Percentiles rank a stretch among this genome's conserved stretches.
Evolutionary conservation across 1,140 invertebrate genomes (phyloP).

Genomic region (Drosophila parvula): DNA sequence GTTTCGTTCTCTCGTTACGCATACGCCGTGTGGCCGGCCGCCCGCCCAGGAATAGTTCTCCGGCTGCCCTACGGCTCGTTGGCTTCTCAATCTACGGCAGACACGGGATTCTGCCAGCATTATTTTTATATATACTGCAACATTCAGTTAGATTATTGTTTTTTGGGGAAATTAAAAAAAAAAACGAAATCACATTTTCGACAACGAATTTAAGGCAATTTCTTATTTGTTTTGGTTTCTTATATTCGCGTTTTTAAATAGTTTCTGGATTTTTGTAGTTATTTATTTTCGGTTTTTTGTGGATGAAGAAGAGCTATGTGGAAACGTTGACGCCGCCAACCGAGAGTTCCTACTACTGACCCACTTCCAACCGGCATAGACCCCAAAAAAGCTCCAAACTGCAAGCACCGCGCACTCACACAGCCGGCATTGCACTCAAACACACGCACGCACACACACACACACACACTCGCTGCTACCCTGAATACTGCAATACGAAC

Average conservation of each 20-base stretch:
- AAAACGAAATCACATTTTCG: conserved; percentile 13
- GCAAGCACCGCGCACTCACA: conserved; percentile 35
- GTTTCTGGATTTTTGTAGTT: not conserved
- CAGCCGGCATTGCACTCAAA: conserved; percentile 12
- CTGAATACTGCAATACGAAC: conserved; percentile 46
- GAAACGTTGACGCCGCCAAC: conserved; percentile 70
- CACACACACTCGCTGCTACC: conserved; percentile 36
- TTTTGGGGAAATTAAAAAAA: conserved; percentile 8
- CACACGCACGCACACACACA: conserved; percentile 24
- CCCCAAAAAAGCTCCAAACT: conserved; percentile 54
- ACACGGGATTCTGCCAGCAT: conserved; percentile 22
- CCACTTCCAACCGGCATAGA: conserved; percentile 72
- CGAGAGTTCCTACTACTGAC: conserved; percentile 77
- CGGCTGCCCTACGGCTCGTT: conserved; percentile 22
- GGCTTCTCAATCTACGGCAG: conserved; percentile 18
- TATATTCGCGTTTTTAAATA: not conserved
- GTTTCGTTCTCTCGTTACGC: conserved; percentile 78
- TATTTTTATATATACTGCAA: conserved; percentile 28
- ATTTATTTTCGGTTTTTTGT: conserved; percentile 20
- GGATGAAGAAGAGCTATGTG: conserved; percentile 39
- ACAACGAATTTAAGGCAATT: conserved; percentile 38
- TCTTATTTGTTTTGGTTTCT: conserved; percentile 10
- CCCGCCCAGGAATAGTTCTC: conserved; percentile 30
- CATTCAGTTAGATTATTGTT: conserved; percentile 3
- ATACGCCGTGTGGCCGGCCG: conserved; percentile 69